These are phyloP conservation scores for Diadumene lineata DNA, from an alignment of 92 coral and sea anemone genomes.

Conservation along the genomic window DNA sequence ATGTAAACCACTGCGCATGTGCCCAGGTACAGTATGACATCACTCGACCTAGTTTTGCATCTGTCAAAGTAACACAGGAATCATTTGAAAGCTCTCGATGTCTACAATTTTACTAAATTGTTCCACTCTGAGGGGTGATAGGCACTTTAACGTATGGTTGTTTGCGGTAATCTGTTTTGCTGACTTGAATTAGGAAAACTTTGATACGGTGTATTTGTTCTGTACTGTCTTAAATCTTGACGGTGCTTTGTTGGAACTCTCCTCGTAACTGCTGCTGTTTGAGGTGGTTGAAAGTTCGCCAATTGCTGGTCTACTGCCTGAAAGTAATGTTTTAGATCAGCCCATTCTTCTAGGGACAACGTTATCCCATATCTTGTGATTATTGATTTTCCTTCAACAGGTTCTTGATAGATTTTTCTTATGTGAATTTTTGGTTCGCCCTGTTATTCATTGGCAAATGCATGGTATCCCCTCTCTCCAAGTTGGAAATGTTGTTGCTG, in stretches of 20 bases:
- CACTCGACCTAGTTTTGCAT: too few species aligned
- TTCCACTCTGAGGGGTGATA: too few species aligned
- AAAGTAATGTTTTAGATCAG: background rate
- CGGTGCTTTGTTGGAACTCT: background rate
- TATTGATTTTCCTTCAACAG: conserved; percentile 5
- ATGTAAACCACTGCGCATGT: too few species aligned
- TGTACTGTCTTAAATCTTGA: background rate
- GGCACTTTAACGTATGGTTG: too few species aligned
- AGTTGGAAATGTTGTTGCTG: background rate
- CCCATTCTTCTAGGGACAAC: conserved; percentile 17
- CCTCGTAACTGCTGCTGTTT: background rate
- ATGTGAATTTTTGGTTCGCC: conserved; percentile 22
- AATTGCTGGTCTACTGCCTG: background rate
- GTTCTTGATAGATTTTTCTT: conserved; percentile 8
- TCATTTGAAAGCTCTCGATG: too few species aligned
- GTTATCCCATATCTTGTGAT: conserved; percentile 24
- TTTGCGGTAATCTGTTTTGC: too few species aligned
- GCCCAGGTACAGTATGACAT: too few species aligned
- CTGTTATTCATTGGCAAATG: conserved; percentile 1
- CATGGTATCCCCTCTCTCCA: background rate
- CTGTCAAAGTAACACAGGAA: too few species aligned
- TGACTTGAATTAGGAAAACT: too few species aligned
- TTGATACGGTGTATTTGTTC: background rate
- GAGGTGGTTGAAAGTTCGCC: background rate
- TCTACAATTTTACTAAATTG: too few species aligned